These are phyloP conservation scores for Neodiprion virginianus DNA, from an alignment of 1,140 invertebrate genomes.

Conservation along the genomic window DNA sequence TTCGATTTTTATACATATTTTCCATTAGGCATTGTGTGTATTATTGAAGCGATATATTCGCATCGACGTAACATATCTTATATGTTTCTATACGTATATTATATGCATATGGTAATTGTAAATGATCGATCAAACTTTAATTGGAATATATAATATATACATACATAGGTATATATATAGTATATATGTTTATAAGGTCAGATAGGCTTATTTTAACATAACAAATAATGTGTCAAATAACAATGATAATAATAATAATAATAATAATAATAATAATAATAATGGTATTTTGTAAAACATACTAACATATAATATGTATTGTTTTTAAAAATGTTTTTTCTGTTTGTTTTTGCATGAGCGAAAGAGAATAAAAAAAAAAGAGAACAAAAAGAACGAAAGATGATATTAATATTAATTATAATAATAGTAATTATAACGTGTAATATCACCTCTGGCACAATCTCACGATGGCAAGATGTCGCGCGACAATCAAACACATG, in stretches of 20 bases:
- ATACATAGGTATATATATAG: conserved; percentile 1
- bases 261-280: conserved; percentile 35
- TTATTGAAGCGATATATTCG: background rate
- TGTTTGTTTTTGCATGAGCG: background rate
- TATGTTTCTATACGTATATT: background rate
- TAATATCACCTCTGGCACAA: conserved; percentile 65
- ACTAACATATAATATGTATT: conserved; percentile 64
- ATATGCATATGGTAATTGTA: background rate
- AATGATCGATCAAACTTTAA: background rate
- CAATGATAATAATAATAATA: conserved; percentile 21
- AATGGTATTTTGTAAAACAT: conserved; percentile 61
- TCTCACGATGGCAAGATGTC: conserved; percentile 64
- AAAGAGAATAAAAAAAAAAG: background rate
- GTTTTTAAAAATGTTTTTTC: conserved; percentile 34
- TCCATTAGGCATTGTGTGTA: too few species aligned
- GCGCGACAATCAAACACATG: conserved; percentile 41
- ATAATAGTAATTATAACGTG: conserved; percentile 60
- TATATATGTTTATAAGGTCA: conserved; percentile 10
- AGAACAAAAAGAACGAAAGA: background rate
- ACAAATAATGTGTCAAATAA: background rate
- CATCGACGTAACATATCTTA: background rate
- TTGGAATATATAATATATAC: background rate
- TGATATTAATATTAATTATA: conserved; percentile 33
- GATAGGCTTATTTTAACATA: conserved; percentile 17
- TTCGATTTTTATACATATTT: too few species aligned